Evolutionary conservation across 1,140 invertebrate species (phyloP), one percentile per base, ranked within the genome.

Genomic region (Sitophilus oryzae): DNA sequence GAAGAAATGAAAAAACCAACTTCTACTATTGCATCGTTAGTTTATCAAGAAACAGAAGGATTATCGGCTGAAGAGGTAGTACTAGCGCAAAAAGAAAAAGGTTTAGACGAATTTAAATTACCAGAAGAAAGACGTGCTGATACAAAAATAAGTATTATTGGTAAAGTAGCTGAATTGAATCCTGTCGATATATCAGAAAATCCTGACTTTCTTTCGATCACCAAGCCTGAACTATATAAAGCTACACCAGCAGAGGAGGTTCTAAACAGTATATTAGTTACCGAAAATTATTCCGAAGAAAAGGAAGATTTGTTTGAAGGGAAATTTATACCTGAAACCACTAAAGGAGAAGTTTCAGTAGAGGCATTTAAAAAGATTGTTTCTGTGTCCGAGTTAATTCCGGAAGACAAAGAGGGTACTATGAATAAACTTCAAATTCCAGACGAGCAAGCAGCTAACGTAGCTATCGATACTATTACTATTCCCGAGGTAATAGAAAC

Each of bases 281-380:
- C 62, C 11, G 67, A 72, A 61, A 70, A 61, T 55, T 36, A 62
- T 14, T 38, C 49, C 30, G 60, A 69, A 64, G 69, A 75, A 55
- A 65, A 49, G 56, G 73, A 74, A 64, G 48, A 38, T 21, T 44
- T 61, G 38, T 73, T 74, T 56, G 46, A 49, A 38, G 69, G 60
- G 9, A 61, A 65, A 60, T 71, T 73, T 55, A 50, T 66, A 60
- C 70, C 73, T 25, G 51, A 56, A 36, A 63, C 60, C 19, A 66
- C 67, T 25, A 71, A 60, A 48, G 77, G 71, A 2, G 64, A 73
- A n/a, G 50, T 76, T 2, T 61, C 56, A 4, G 65, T 79, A 36
- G 73, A 77, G 49, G 72, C 78, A 67, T 71, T 65, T 22, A 71
- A 64, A 58, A 58, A 60, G 45, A 65, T 63, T 18, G 56, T 68